phyloP scores from a whole-genome alignment of 2,113 vertebrate genomes.

The Ailuropoda melanoleuca region DNA sequence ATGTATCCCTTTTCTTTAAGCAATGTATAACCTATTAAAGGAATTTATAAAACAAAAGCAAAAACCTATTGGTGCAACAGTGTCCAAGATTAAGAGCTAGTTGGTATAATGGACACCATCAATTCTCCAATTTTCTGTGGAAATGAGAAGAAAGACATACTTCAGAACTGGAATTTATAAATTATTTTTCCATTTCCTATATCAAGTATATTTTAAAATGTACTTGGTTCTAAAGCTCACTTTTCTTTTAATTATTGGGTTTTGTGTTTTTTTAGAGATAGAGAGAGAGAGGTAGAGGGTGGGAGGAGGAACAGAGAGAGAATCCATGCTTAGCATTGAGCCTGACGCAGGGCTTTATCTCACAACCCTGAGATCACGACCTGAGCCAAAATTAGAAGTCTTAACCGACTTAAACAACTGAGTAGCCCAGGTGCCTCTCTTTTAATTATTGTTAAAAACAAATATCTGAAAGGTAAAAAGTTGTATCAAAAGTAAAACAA shows the following conservation, averaged over 20 bases:
- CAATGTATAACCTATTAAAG: background rate
- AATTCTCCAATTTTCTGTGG: background rate
- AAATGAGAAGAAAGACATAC: background rate
- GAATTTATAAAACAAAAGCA: background rate
- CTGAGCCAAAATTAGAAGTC: no score
- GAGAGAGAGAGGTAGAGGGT: no score
- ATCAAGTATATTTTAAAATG: background rate
- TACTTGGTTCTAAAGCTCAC: background rate
- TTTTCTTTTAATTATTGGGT: background rate
- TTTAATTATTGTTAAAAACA: background rate
- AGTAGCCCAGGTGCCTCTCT: no score
- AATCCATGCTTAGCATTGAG: no score
- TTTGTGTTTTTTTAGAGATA: no score
- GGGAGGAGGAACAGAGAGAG: no score
- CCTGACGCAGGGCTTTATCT: no score
- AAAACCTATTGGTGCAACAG: background rate
- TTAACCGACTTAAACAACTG: no score
- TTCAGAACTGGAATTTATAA: slow-evolving; percentile 17
- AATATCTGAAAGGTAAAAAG: background rate
- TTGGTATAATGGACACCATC: background rate
- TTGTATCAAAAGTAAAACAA: background rate
- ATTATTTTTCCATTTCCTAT: background rate
- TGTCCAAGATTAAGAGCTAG: background rate
- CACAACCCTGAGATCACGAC: no score
- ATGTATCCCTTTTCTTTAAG: background rate